Conservation (phyloP, 1,140 invertebrate genomes). For the Orchestia grillus region DNA sequence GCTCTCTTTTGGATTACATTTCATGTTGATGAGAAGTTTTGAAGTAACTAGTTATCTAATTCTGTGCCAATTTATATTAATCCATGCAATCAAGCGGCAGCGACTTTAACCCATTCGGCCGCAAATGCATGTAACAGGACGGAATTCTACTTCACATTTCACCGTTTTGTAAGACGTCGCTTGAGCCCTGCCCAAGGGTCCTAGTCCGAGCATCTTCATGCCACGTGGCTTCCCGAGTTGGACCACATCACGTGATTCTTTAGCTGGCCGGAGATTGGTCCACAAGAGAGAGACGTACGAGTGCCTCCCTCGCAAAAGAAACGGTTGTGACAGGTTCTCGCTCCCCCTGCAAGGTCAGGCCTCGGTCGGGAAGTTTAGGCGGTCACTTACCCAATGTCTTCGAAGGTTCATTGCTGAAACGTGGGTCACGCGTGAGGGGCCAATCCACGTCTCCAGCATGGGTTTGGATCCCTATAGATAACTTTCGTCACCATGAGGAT, state of each 20-base stretch:
- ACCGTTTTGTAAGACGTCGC: background rate
- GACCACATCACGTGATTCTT: background rate
- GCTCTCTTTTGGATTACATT: too few species aligned
- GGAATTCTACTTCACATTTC: too few species aligned
- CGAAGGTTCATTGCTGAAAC: background rate
- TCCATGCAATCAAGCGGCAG: too few species aligned
- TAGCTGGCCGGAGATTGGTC: background rate
- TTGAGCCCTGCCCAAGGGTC: background rate
- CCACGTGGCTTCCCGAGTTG: background rate
- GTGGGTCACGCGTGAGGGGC: too few species aligned
- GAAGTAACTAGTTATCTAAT: too few species aligned
- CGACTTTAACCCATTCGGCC: too few species aligned
- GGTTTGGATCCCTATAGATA: background rate
- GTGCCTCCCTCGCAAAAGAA: background rate
- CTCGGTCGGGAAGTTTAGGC: background rate
- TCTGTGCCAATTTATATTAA: too few species aligned
- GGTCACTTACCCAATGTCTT: background rate
- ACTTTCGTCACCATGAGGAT: background rate
- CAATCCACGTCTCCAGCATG: background rate
- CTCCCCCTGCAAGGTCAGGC: background rate
- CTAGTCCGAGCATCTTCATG: background rate
- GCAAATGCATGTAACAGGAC: too few species aligned
- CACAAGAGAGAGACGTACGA: too few species aligned
- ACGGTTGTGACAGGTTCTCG: background rate
- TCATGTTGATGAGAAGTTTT: too few species aligned